Evolutionary conservation across 2,888 invertebrate species (phyloP).

Genomic region (Phaedon cochleariae): DNA sequence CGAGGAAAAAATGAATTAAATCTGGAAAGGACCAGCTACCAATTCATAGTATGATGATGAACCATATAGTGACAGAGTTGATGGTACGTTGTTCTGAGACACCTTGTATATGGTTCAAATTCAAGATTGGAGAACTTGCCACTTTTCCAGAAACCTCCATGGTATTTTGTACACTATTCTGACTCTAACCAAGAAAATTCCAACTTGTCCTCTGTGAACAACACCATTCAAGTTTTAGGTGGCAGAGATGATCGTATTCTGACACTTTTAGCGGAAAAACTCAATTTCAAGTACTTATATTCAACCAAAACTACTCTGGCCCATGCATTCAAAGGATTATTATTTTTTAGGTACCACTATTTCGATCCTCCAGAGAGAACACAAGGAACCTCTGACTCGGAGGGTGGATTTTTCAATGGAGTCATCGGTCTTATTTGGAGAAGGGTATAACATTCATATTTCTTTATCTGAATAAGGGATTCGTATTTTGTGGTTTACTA

Average conservation of each 20-base stretch:
- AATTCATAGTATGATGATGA: too few species aligned
- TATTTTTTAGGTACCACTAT: slow-evolving; percentile 68
- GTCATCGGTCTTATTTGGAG: slow-evolving; percentile 76
- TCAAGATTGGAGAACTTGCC: too few species aligned
- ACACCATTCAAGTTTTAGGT: slow-evolving; percentile 68
- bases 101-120: too few species aligned
- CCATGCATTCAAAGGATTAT: too few species aligned
- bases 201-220: slow-evolving; percentile 16
- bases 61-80: too few species aligned
- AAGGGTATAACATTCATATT: slow-evolving; percentile 64
- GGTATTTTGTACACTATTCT: slow-evolving; percentile 76
- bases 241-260: slow-evolving; percentile 78
- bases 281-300: slow-evolving; percentile 71
- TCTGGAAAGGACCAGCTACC: too few species aligned
- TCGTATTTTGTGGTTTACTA: not conserved
- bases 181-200: slow-evolving; percentile 59
- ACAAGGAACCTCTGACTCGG: slow-evolving; percentile 71
- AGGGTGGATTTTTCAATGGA: slow-evolving; percentile 75
- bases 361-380: slow-evolving; percentile 78
- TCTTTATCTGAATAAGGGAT: not conserved
- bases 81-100: too few species aligned
- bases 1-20: too few species aligned
- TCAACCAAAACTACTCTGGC: not conserved
- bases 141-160: slow-evolving; percentile 70
- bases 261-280: slow-evolving; percentile 69